These are phyloP conservation scores for Xiphophorus couchianus DNA, from an alignment of 2,113 vertebrate genomes.

Conservation along the genomic window DNA sequence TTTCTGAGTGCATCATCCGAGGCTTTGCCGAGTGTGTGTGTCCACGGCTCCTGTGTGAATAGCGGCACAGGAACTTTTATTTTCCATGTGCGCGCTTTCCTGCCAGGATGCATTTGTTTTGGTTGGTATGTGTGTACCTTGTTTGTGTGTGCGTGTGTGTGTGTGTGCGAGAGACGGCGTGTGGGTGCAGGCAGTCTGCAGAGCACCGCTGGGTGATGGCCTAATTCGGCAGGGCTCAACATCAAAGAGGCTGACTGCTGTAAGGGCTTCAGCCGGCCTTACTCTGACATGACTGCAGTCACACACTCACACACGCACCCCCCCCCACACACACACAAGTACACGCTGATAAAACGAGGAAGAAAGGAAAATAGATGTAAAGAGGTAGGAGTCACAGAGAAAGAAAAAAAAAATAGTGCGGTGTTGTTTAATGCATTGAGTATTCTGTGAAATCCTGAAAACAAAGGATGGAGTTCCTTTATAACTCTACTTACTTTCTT, in stretches of 20 bases:
- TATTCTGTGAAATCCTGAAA: conserved; percentile 3
- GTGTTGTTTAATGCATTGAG: conserved; percentile 36
- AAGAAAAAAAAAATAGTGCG: conserved; percentile 1
- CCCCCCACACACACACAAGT: not conserved
- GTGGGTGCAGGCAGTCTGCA: conserved; percentile 55
- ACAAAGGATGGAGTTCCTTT: not conserved
- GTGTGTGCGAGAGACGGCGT: conserved; percentile 15
- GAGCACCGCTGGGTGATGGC: conserved; percentile 74
- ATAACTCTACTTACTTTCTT: not conserved
- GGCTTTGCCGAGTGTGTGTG: not conserved
- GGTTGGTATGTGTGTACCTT: conserved; percentile 38
- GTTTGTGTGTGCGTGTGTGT: conserved; percentile 40
- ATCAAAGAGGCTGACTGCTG: conserved; percentile 77
- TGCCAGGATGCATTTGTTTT: conserved; percentile 55
- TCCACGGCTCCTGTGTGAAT: conserved; percentile 15
- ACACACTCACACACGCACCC: conserved; percentile 41
- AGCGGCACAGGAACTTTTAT: conserved; percentile 15
- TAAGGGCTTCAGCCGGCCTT: conserved; percentile 66
- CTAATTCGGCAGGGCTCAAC: conserved; percentile 78
- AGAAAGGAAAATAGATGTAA: conserved; percentile 23
- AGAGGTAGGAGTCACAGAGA: conserved; percentile 17
- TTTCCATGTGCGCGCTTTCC: conserved; percentile 34
- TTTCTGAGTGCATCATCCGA: conserved; percentile 19
- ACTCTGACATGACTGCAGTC: conserved; percentile 71
- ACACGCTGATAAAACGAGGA: not conserved